Percentiles rank a stretch among this genome's conserved stretches.
Evolutionary conservation across 2,797 vertebrate genomes (phyloP).

Genomic region (Megaceryle alcyon): DNA sequence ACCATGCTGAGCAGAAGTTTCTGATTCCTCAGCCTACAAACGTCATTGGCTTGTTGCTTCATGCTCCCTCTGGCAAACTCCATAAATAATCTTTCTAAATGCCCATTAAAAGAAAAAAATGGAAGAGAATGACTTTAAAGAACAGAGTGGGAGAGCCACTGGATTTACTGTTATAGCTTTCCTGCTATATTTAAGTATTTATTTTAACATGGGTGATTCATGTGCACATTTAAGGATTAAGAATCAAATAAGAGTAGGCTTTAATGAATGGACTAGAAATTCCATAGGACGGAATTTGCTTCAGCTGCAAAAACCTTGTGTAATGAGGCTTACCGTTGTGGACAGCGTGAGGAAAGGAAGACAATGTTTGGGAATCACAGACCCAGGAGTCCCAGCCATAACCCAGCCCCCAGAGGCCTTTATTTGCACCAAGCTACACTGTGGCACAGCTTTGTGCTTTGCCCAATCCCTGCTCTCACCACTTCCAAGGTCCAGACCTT

Average conservation of each 20-base stretch:
- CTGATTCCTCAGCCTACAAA: neutral
- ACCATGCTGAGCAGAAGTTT: neutral
- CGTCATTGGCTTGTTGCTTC: neutral
- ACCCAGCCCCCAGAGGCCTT: neutral
- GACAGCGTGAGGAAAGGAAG: neutral
- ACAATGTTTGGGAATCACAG: neutral
- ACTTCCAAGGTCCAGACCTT: neutral
- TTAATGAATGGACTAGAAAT: slow-evolving; percentile 4
- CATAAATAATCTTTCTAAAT: neutral
- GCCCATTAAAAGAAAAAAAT: neutral
- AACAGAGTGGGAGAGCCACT: neutral
- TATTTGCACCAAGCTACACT: neutral
- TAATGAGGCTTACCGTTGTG: neutral
- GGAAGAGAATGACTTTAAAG: neutral
- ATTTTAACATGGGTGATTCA: neutral
- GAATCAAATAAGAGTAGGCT: neutral
- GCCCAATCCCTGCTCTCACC: neutral
- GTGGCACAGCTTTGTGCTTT: neutral
- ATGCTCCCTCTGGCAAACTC: neutral
- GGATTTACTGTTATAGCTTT: neutral
- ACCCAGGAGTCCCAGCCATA: neutral
- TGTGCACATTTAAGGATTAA: neutral
- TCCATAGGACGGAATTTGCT: neutral
- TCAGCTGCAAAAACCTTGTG: neutral
- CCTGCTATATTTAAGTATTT: neutral